Percentiles rank a stretch among this genome's conserved stretches.
Conservation (phyloP, 2,888 invertebrate species). For the Thera obeliscata region DNA sequence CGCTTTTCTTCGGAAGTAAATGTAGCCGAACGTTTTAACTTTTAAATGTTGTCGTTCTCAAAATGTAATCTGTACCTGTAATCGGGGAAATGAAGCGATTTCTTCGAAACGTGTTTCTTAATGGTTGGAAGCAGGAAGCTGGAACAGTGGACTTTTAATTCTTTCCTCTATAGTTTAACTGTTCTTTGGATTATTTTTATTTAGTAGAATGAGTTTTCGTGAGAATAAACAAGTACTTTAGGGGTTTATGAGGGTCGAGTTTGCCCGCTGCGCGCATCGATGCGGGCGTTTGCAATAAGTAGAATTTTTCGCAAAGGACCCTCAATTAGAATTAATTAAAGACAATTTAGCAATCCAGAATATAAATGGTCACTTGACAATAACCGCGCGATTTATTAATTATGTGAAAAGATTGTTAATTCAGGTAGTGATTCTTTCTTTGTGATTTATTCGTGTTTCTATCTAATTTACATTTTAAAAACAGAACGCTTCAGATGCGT, state of each 20-base stretch:
- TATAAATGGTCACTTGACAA: slow-evolving; percentile 75
- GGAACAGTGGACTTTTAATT: slow-evolving; percentile 48
- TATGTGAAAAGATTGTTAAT: slow-evolving; percentile 21
- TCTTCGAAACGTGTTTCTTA: slow-evolving; percentile 53
- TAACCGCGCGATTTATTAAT: slow-evolving; percentile 73
- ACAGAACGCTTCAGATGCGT: background rate
- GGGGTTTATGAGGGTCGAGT: slow-evolving; percentile 63
- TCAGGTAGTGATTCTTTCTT: background rate
- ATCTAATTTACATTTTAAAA: too few relatives aligned
- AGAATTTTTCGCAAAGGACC: slow-evolving; percentile 71
- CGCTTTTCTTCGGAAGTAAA: slow-evolving; percentile 70
- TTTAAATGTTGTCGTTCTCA: slow-evolving; percentile 57
- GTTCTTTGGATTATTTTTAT: slow-evolving; percentile 51
- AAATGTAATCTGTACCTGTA: slow-evolving; percentile 55
- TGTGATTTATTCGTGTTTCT: background rate
- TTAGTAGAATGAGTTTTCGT: slow-evolving; percentile 56
- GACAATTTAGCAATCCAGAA: slow-evolving; percentile 82
- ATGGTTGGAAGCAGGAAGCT: slow-evolving; percentile 59
- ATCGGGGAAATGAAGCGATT: slow-evolving; percentile 61
- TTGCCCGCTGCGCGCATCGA: slow-evolving; percentile 56
- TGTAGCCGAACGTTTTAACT: slow-evolving; percentile 57
- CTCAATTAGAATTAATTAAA: slow-evolving; percentile 83
- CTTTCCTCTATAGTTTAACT: slow-evolving; percentile 55
- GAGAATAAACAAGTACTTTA: slow-evolving; percentile 57
- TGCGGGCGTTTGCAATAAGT: slow-evolving; percentile 78